These are phyloP conservation scores for Heteromormyrus szaboi DNA, from an alignment of 2,797 vertebrate genomes.

Conservation along the genomic window DNA sequence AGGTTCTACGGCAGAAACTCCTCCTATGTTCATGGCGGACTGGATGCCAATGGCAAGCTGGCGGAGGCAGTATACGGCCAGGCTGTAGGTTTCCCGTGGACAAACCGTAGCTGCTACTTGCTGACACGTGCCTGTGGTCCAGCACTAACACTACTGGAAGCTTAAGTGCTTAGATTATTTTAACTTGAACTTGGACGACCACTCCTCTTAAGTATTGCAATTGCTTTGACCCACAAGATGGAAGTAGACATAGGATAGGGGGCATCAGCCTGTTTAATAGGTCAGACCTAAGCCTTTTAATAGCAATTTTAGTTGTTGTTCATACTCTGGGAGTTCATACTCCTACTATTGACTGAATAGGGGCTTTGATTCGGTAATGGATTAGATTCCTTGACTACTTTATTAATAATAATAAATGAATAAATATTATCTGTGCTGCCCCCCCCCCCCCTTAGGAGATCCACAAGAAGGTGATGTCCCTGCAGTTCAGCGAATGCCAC, in stretches of 20 bases:
- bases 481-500: slow-evolving; percentile 75
- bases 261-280: not conserved
- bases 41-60: slow-evolving; percentile 71
- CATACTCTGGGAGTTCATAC: not conserved
- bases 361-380: not conserved
- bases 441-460: slow-evolving; percentile 55
- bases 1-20: slow-evolving; percentile 78
- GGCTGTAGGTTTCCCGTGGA: slow-evolving; percentile 57
- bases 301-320: not conserved
- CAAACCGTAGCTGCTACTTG: not conserved
- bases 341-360: not conserved
- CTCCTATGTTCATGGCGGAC: slow-evolving; percentile 72
- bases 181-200: not conserved
- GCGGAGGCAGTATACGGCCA: slow-evolving; percentile 75
- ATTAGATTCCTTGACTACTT: not conserved
- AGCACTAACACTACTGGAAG: not conserved
- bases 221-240: not conserved
- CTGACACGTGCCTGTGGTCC: not conserved
- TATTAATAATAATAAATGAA: not conserved
- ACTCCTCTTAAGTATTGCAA: not conserved
- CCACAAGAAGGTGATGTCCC: slow-evolving; percentile 76
- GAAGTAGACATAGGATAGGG: not conserved
- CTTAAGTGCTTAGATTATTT: not conserved
- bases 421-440: not conserved
- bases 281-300: not conserved